Evolutionary conservation across 2,113 vertebrate species (phyloP).

Genomic region (Scomber colias): DNA sequence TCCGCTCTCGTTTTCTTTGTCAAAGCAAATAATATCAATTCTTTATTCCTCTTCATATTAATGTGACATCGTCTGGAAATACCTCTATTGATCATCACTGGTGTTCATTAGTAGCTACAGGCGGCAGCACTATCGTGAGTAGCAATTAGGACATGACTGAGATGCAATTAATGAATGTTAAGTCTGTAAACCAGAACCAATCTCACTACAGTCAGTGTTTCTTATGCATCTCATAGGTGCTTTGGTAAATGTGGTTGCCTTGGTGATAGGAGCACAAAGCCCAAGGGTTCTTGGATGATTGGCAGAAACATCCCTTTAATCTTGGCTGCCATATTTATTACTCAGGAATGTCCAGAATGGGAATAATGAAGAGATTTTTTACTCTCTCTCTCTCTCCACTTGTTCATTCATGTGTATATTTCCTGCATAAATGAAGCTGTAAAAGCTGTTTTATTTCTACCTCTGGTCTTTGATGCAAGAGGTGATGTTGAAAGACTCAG

Average conservation of each 20-base stretch:
- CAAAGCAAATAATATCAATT: neutral
- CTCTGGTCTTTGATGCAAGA: constrained; percentile 13
- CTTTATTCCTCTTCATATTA: neutral
- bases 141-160: neutral
- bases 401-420: constrained; percentile 40
- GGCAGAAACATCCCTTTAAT: constrained; percentile 53
- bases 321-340: constrained; percentile 48
- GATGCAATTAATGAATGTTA: constrained; percentile 3
- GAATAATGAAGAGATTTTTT: constrained; percentile 9
- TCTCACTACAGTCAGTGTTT: constrained; percentile 15
- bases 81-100: neutral
- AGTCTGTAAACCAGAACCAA: neutral
- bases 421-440: constrained; percentile 20
- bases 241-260: constrained; percentile 64
- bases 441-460: constrained; percentile 32
- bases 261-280: constrained; percentile 63
- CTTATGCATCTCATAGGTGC: constrained; percentile 45
- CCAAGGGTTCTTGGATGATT: constrained; percentile 29
- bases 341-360: constrained; percentile 3
- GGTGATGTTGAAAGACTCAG: constrained; percentile 17
- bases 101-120: constrained; percentile 13
- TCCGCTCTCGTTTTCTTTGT: neutral
- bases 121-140: neutral
- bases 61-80: neutral
- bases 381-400: too few species aligned